Conservation (phyloP, 1,140 invertebrate species). For the Bursaphelenchus mucronatus region DNA sequence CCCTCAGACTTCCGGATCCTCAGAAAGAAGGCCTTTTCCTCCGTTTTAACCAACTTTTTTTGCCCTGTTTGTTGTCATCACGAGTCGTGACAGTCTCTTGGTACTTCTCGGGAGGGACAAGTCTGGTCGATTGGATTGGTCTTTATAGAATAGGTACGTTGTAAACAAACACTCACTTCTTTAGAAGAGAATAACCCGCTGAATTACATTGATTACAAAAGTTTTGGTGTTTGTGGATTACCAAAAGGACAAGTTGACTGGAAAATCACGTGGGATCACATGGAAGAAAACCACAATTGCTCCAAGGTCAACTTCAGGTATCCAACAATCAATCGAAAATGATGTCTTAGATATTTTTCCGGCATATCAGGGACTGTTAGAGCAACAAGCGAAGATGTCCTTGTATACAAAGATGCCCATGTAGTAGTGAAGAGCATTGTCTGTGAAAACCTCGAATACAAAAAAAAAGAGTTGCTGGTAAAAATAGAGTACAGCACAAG, state of each 20-base stretch:
- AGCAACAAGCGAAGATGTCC: slow-evolving; percentile 61
- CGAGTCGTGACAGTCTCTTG: slow-evolving; percentile 23
- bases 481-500: slow-evolving; percentile 28
- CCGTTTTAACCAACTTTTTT: too few relatives aligned
- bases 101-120: slow-evolving; percentile 24
- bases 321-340: slow-evolving; percentile 50
- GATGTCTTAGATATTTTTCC: slow-evolving; percentile 64
- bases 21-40: too few relatives aligned
- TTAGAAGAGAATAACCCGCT: slow-evolving; percentile 56
- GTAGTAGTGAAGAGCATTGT: slow-evolving; percentile 32
- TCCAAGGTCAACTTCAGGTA: slow-evolving; percentile 28
- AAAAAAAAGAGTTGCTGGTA: slow-evolving; percentile 33
- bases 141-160: slow-evolving; percentile 37
- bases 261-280: slow-evolving; percentile 4
- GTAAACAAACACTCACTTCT: slow-evolving; percentile 14
- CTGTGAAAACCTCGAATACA: slow-evolving; percentile 19
- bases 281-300: slow-evolving; percentile 12
- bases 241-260: slow-evolving; percentile 47
- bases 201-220: slow-evolving; percentile 63
- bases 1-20: too few relatives aligned
- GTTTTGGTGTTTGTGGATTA: slow-evolving; percentile 61
- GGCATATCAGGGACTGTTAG: slow-evolving; percentile 60
- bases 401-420: slow-evolving; percentile 47
- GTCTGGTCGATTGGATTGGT: slow-evolving; percentile 40
- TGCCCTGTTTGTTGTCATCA: slow-evolving; percentile 3